Base-by-base conservation (phyloP, 2,113 vertebrate species). In the Seriola dumerili region DNA sequence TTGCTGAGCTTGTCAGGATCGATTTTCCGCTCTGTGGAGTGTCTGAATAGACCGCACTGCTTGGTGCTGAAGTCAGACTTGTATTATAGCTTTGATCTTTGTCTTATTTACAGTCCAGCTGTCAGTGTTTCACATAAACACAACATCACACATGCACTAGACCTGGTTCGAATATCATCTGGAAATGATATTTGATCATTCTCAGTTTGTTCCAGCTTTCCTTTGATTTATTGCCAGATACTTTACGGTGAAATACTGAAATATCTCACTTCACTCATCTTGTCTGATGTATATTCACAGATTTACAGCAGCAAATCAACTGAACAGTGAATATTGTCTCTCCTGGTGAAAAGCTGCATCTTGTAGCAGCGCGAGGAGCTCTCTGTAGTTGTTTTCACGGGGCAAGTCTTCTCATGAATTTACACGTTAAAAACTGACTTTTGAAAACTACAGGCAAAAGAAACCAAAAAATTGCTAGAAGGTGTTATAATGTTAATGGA, bases 51-150 rank as follows among this genome's bases (percentile, higher is more conserved):
- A 16, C 34, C 11, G 23, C 54, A 71, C 32, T 23, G 71, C 63
- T 78, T 13, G 11, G 38, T 72, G 63, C 78, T 81, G 71, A 78
- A 72, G 61, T 84, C 68, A 76, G 58, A 72, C 54, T 48, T 78
- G 44, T 16, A 21, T 42, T 58, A 32, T 2, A 88, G 48, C 76
- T 80, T 78, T 83, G 80, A 85, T 76, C 71, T 72, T 66, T 59
- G 36, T 79, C 52, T 70, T 65, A 66, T 73, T 84, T 74, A 71
- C 29, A 40, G 25, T 73, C 40, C 63, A 86, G 78, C 70, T 83
- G 84, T 83, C 72, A 81, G 21, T 63, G 61, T 59, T 68, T 80
- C 59, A 63, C 10, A 80, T 64, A 62, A 72, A 82, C 68, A 86
- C 29, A 81, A 64, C n/a, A 59, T 76, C 36, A 50, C 21, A 54